Conservation (phyloP, 2,113 vertebrate genomes). For the Orycteropus afer region DNA sequence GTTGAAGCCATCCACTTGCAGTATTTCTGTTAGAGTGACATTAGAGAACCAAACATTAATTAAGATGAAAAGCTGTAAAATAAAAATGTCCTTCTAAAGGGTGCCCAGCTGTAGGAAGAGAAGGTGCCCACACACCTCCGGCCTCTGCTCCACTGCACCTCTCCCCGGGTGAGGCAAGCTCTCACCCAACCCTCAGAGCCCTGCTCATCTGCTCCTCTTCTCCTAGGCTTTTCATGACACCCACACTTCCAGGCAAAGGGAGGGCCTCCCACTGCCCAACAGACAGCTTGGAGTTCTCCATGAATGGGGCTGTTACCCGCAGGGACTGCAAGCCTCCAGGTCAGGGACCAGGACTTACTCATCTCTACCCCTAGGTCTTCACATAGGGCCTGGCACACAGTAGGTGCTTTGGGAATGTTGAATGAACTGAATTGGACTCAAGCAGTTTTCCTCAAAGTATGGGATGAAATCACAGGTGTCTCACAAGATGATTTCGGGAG, state of each 20-base stretch:
- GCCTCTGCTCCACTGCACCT: accelerated
- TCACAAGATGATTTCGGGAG: background rate
- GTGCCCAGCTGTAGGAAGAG: background rate
- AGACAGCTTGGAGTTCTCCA: background rate
- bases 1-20: too few species aligned
- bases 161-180: background rate
- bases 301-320: too few species aligned
- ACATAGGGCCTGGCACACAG: background rate
- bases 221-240: background rate
- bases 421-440: background rate
- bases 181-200: background rate
- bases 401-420: too few species aligned
- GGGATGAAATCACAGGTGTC: background rate
- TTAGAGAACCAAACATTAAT: too few species aligned
- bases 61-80: background rate
- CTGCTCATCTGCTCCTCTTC: background rate
- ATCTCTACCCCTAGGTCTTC: background rate
- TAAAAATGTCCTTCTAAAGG: background rate
- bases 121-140: background rate
- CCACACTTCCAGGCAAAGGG: background rate
- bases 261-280: background rate
- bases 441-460: background rate
- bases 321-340: background rate
- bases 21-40: too few species aligned
- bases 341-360: background rate